These are phyloP conservation scores for Synanthedon formicaeformis DNA, from an alignment of 2,888 invertebrate species.

Conservation along the genomic window DNA sequence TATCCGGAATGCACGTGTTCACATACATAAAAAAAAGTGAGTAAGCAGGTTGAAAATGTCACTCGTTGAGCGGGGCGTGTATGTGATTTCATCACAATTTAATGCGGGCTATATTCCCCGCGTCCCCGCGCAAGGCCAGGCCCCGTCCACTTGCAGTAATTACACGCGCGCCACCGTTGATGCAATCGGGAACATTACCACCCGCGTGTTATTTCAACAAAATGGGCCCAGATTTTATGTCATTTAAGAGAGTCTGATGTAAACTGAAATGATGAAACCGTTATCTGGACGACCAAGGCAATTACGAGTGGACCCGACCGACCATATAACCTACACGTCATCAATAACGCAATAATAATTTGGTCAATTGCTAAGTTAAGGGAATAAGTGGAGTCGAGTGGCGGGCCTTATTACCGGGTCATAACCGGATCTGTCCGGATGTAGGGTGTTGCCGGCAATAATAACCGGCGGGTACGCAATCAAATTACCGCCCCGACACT, in stretches of 20 bases:
- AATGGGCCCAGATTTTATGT: too few relatives aligned
- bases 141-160: slow-evolving; percentile 28
- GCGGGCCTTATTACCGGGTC: slow-evolving; percentile 27
- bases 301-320: too few relatives aligned
- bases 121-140: slow-evolving; percentile 12
- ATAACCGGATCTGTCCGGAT: slow-evolving; percentile 39
- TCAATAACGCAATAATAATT: slow-evolving; percentile 2
- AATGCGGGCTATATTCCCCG: slow-evolving; percentile 22
- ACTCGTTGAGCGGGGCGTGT: not conserved
- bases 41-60: too few relatives aligned
- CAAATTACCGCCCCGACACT: slow-evolving; percentile 30
- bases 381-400: slow-evolving; percentile 22
- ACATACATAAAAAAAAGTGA: too few relatives aligned
- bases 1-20: too few relatives aligned
- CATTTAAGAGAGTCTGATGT: too few relatives aligned
- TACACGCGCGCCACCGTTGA: slow-evolving; percentile 18
- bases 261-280: too few relatives aligned
- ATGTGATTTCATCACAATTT: slow-evolving; percentile 23
- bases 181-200: slow-evolving; percentile 5
- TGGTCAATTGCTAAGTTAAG: slow-evolving; percentile 15
- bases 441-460: slow-evolving; percentile 35
- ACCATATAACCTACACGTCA: too few relatives aligned
- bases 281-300: too few relatives aligned
- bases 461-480: slow-evolving; percentile 39
- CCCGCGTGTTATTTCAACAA: too few relatives aligned